A percentile compares a stretch with the other conserved stretches of the same genome.
Conservation (phyloP, 2,113 vertebrate species). For the Upupa epops region DNA sequence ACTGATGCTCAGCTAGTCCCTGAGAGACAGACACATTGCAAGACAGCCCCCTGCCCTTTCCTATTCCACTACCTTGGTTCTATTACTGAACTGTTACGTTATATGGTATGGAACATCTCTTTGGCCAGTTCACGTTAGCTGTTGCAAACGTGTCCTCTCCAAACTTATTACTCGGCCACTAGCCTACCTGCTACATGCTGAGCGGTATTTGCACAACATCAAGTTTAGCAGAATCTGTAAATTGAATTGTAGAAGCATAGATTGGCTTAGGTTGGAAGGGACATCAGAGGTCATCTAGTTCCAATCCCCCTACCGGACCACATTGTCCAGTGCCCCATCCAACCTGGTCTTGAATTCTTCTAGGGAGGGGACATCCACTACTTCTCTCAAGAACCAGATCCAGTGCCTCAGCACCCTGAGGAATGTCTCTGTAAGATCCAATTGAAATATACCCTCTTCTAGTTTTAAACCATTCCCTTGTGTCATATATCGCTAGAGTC, state of each 20-base stretch:
- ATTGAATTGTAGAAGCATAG: neutral
- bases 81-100: accelerated
- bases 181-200: neutral
- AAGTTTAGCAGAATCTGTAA: neutral
- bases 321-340: too few relatives aligned
- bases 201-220: neutral
- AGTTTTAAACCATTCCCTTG: too few relatives aligned
- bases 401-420: too few relatives aligned
- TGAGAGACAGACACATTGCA: neutral
- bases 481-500: too few relatives aligned
- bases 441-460: too few relatives aligned
- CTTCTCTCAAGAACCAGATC: too few relatives aligned
- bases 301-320: too few relatives aligned
- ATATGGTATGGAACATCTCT: neutral
- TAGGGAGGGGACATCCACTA: too few relatives aligned
- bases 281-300: too few relatives aligned
- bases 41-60: neutral
- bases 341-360: too few relatives aligned
- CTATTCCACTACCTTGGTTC: neutral
- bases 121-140: neutral
- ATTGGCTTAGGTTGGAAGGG: too few relatives aligned
- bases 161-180: neutral
- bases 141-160: neutral
- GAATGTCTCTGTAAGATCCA: too few relatives aligned
- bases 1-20: neutral